Evolutionary conservation across 1,140 invertebrate species (phyloP).

Genomic region (Ruditapes philippinarum): DNA sequence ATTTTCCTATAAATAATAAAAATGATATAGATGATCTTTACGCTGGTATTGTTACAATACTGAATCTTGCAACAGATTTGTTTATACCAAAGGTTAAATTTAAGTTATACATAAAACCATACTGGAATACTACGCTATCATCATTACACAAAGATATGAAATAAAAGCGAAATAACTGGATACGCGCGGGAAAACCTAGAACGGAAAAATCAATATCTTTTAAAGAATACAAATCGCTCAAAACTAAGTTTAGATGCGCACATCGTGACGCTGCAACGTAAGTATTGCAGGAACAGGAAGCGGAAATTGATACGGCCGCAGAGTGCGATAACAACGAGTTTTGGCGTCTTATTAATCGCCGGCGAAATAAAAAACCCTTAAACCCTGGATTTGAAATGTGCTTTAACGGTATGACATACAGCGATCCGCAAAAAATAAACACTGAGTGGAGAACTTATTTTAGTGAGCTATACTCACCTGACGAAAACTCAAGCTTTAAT

Average conservation of each 20-base stretch:
- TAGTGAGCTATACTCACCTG: too few species aligned
- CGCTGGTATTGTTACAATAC: not conserved
- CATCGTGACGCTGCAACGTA: not conserved
- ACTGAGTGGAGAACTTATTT: too few species aligned
- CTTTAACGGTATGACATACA: too few species aligned
- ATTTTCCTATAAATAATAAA: not conserved
- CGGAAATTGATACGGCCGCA: constrained; percentile 3
- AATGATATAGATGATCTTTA: not conserved
- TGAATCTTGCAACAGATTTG: not conserved
- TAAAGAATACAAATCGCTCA: not conserved
- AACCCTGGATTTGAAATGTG: too few species aligned
- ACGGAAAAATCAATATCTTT: not conserved
- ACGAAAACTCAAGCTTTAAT: too few species aligned
- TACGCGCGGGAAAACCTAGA: not conserved
- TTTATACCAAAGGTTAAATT: not conserved
- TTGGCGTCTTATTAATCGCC: not conserved
- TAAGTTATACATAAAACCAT: not conserved
- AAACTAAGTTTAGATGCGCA: not conserved
- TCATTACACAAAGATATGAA: not conserved
- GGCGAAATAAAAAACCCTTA: not conserved
- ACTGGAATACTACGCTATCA: not conserved
- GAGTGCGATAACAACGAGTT: constrained; percentile 27
- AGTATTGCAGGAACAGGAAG: not conserved
- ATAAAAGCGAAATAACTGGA: not conserved
- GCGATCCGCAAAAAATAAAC: too few species aligned